These are phyloP conservation scores for Salvelinus alpinus DNA, from an alignment of 2,113 vertebrate genomes.

Conservation along the genomic window DNA sequence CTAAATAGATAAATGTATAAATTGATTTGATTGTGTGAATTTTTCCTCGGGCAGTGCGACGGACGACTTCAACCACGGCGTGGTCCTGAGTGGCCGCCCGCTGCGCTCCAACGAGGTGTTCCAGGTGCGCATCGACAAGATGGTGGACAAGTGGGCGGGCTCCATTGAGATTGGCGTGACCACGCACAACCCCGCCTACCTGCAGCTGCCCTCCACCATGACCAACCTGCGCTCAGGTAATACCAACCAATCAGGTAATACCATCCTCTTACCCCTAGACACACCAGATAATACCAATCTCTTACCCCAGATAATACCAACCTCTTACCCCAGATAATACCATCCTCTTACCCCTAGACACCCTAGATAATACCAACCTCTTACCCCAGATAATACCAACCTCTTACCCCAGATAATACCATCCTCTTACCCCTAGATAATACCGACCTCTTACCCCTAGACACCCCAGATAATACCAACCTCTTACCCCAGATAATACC, in stretches of 20 bases:
- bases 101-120: constrained; percentile 90
- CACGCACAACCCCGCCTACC: constrained; percentile 89
- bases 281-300: neutral
- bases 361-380: too few species aligned
- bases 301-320: too few species aligned
- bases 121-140: constrained; percentile 93
- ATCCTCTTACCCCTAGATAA: neutral
- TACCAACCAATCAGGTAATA: neutral
- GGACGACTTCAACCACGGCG: constrained; percentile 93
- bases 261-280: neutral
- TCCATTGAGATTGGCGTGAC: constrained; percentile 95
- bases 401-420: too few species aligned
- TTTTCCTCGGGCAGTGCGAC: constrained; percentile 76
- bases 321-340: too few species aligned
- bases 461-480: too few species aligned
- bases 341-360: too few species aligned
- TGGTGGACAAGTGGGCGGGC: constrained; percentile 96
- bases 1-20: too few species aligned
- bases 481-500: too few species aligned
- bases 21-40: neutral
- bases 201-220: constrained; percentile 93
- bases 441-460: too few species aligned
- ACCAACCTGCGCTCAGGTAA: constrained; percentile 92
- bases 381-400: neutral
- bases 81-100: constrained; percentile 87